A percentile compares a stretch with the other conserved stretches of the same genome.
Evolutionary conservation across 2,113 vertebrate genomes (phyloP).

Genomic region (Australoheros scitulus): DNA sequence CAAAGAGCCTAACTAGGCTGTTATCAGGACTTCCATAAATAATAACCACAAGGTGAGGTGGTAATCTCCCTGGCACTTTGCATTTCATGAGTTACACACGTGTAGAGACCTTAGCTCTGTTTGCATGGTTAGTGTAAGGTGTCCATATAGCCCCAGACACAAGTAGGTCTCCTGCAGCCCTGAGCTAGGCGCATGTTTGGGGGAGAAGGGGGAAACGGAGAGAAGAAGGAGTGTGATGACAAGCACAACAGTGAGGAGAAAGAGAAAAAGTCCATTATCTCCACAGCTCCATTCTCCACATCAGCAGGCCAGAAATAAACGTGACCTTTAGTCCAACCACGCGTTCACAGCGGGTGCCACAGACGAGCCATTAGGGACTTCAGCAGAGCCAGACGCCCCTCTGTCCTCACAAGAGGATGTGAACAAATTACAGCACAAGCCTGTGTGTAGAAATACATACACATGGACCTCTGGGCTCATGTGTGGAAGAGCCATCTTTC

Average conservation of each 20-base stretch:
- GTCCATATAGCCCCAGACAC: slow-evolving; percentile 37
- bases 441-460: not conserved
- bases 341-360: slow-evolving; percentile 56
- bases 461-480: not conserved
- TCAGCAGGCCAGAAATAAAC: slow-evolving; percentile 67
- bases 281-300: slow-evolving; percentile 38
- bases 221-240: slow-evolving; percentile 27
- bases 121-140: slow-evolving; percentile 41
- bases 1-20: slow-evolving; percentile 19
- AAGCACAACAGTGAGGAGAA: slow-evolving; percentile 28
- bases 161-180: slow-evolving; percentile 51
- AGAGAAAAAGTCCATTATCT: slow-evolving; percentile 51
- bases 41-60: slow-evolving; percentile 22
- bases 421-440: slow-evolving; percentile 31
- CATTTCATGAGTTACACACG: slow-evolving; percentile 13
- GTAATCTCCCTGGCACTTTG: slow-evolving; percentile 41
- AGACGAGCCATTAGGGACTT: slow-evolving; percentile 61
- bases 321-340: slow-evolving; percentile 69
- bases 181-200: not conserved
- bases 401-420: slow-evolving; percentile 16
- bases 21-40: slow-evolving; percentile 44
- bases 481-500: not conserved
- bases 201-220: not conserved
- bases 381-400: slow-evolving; percentile 33
- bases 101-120: slow-evolving; percentile 10